Base-by-base conservation (phyloP, 2,888 invertebrate species). In the Orthonevra nobilis region DNA sequence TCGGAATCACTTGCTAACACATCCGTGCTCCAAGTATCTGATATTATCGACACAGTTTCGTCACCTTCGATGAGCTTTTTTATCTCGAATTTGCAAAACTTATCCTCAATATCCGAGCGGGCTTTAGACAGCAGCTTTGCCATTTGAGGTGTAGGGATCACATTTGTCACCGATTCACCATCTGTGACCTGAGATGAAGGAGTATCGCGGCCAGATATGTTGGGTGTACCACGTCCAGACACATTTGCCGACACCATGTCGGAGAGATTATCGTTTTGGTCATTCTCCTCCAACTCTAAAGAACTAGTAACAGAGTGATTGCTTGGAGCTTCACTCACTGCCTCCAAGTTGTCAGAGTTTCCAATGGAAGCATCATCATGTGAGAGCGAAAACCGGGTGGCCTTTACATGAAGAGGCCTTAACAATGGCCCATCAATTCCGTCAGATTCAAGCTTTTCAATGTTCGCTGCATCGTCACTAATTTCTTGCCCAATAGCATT, bases 11-110 rank as follows among this genome's bases (percentile, higher is more conserved):
- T 97, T 0, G 98, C 98, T 63, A 98, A 89, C 44, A 99, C 99
- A 89, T 99, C 99, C 0, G 99, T 99, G 83, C 97, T 97, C 99
- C 99, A 99, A 0, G 98, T 98, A 88, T 99, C 99, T 44, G 97
- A 97, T 83, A 99, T 97, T 85, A 98, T 94, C 30, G 98, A 98
- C 83, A 97, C 94, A 0, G 97, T 97, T 89, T 99, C 99, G 88
- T 98, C 98, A 1, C 95, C 96, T 89, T 92, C 92, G 82, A 92
- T 86, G 60, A 93, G 87, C 85, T 93, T 93, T 88, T 95, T 97
- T 28, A 99, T 96, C 87, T 98, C 98, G 88, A 99, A 99, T 89
- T 98, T 98, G 87, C 98, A 98, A 90, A 99, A 99, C 87, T 98
- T 97, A 84, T 99, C 99, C 84, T 98, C 98, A 70, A 99, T 97